Base-by-base conservation (phyloP, 2,888 invertebrate species). In the Drosophila macrospina region DNA sequence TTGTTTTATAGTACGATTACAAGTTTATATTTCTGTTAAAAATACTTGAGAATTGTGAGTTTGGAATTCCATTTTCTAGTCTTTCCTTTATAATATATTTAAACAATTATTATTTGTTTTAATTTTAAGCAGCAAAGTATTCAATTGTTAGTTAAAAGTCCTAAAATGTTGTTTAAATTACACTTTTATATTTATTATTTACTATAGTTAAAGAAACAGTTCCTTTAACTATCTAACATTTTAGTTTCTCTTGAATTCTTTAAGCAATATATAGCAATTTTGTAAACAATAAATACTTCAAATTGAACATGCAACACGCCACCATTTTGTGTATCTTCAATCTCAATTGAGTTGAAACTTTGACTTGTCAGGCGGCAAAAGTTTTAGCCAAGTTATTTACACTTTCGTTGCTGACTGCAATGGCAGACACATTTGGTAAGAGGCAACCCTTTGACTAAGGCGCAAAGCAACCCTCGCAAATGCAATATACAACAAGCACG, bases 401-500 rank as follows among this genome's bases (percentile, higher is more conserved):
- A 60, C 50, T 61, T 61, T 48, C 45, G 28, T 59, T 64, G 51
- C 13, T 24, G 55, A 15, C 28, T 45, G 6, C 6, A 39, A 44
- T 55, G 30, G 47, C 39, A 47, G 52, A 41, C 44, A 47, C 45
- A 42, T 45, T 45, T 13, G 34, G 26, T 42, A 28, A 37, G 37
- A 42, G 60, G 28, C 56, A 52, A 44, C 39, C 41, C 50, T 67
- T 26, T 41, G 13, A 59, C 41, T 54, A 73, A 78, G 15, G 54
- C 41, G 57, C 56, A 47, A 57, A 69, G 57, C 52, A 56, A 52
- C 72, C 80, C 77, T 80, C 77, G 77, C 67, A 55, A 67, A 66
- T 73, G 78, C 62, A 70, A 69, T 65, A 59, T 69, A 65, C 69
- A 69, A 65, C 69, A 69, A 72, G 64, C 60, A 68, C 56, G 66